A percentile compares a stretch with the other conserved stretches of the same genome.
phyloP scores from a whole-genome alignment of 2,888 invertebrate genomes.

The Ormia ochracea region DNA sequence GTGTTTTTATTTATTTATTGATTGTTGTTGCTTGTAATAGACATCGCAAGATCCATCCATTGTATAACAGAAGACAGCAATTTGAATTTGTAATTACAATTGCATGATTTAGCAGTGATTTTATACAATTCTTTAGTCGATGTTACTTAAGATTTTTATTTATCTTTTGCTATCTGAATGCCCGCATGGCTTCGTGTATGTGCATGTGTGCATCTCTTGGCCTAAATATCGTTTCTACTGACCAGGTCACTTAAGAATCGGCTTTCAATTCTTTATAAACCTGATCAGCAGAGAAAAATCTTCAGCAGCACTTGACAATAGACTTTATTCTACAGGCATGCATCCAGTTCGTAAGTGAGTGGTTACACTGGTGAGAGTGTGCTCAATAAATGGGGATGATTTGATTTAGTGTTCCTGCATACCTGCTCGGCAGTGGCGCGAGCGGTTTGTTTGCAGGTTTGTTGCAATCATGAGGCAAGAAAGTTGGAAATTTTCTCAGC shows the following conservation, averaged over 20 bases:
- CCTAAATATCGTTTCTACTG: constrained; percentile 32
- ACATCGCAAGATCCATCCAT: not conserved
- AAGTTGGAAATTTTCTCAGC: constrained; percentile 40
- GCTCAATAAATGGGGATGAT: not conserved
- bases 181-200: not conserved
- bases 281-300: constrained; percentile 13
- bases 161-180: not conserved
- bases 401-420: not conserved
- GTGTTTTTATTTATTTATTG: not conserved
- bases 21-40: not conserved
- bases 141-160: constrained; percentile 18
- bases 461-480: constrained; percentile 32
- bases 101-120: constrained; percentile 39
- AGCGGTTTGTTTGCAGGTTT: constrained; percentile 52
- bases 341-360: not conserved
- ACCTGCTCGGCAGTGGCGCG: constrained; percentile 36
- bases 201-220: constrained; percentile 1
- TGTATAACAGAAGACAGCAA: constrained; percentile 36
- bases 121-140: constrained; percentile 12
- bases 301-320: not conserved
- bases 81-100: constrained; percentile 49
- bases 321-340: not conserved
- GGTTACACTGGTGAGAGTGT: not conserved
- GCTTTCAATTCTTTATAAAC: not conserved
- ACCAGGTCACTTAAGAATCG: constrained; percentile 32